Base-by-base conservation (phyloP, 2,113 vertebrate genomes). In the Atrichornis clamosus region DNA sequence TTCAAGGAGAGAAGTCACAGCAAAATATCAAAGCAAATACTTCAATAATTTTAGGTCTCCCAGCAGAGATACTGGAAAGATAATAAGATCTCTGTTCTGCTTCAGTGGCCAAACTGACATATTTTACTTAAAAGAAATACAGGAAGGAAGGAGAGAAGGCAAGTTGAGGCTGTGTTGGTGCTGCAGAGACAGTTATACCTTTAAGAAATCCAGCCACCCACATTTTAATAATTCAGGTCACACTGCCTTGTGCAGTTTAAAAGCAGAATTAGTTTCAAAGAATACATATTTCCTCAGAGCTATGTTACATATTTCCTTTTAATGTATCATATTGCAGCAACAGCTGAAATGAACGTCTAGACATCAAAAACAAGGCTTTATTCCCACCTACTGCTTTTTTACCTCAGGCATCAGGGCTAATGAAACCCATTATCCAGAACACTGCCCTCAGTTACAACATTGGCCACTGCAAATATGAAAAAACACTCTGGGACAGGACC, bases 401-500 rank as follows among this genome's bases (percentile, higher is more conserved):
- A 97, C 97, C 97, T 98, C 97, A 89, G 97, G 97, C 98, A 97
- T 94, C 97, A 97, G 96, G 97, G 97, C 97, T 98, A 98, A 98
- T 98, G 97, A 98, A 98, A 98, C 92, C 97, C 93, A 97, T 97
- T 97, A 98, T 95, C 96, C 97, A 97, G 97, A 97, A 97, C 97
- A 96, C n/a, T 88, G 97, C 94, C 93, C 94, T 89, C 95, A 95
- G 91, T 94, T 92, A 97, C 94, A 79, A 84, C 95, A 89, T 64
- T 83, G 97, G 94, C 94, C 92, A 95, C 20, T 95, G 96, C 95
- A 96, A 96, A 97, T 70, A 84, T 6, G 84, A 75, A 87, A 79
- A 87, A 87, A 80, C 88, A 94, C 90, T 90, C 81, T 89, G 90
- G 94, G 96, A 96, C 70, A 94, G 80, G 63, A 93, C 79, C 97